A percentile compares a stretch with the other conserved stretches of the same genome.
phyloP scores from a whole-genome alignment of 1,140 invertebrate genomes.

The Chrysomallon squamiferum region DNA sequence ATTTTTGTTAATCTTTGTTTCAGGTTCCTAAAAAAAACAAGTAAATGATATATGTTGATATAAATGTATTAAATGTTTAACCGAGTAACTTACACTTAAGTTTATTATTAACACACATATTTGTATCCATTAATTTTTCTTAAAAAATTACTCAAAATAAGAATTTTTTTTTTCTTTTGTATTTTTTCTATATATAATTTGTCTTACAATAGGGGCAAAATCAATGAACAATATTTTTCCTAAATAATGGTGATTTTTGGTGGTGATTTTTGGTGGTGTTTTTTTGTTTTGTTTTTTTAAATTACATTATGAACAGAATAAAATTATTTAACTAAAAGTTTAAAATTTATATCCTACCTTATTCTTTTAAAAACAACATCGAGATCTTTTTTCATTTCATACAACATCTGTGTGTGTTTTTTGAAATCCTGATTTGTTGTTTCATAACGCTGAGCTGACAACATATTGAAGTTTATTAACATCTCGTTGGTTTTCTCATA shows the following conservation, averaged over 20 bases:
- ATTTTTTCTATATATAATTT: background rate
- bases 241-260: too few species aligned
- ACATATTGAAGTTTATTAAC: constrained; percentile 91
- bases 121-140: background rate
- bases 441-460: constrained; percentile 82
- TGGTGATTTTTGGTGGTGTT: too few species aligned
- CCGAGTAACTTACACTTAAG: background rate
- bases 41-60: constrained; percentile 7
- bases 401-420: constrained; percentile 81
- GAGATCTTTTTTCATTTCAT: constrained; percentile 72
- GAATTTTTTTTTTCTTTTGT: too few species aligned
- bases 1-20: constrained; percentile 83
- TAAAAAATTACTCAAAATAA: background rate
- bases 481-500: constrained; percentile 99
- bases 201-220: background rate
- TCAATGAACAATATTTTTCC: background rate
- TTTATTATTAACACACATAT: background rate
- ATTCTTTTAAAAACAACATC: constrained; percentile 71
- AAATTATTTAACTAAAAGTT: background rate
- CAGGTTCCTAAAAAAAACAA: constrained; percentile 58
- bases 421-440: constrained; percentile 85
- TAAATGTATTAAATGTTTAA: background rate
- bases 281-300: too few species aligned
- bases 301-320: too few species aligned
- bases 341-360: constrained; percentile 62